Evolutionary conservation across 2,797 vertebrate genomes (phyloP), one percentile per base, ranked within the genome.

Genomic region (Podarcis lilfordi): DNA sequence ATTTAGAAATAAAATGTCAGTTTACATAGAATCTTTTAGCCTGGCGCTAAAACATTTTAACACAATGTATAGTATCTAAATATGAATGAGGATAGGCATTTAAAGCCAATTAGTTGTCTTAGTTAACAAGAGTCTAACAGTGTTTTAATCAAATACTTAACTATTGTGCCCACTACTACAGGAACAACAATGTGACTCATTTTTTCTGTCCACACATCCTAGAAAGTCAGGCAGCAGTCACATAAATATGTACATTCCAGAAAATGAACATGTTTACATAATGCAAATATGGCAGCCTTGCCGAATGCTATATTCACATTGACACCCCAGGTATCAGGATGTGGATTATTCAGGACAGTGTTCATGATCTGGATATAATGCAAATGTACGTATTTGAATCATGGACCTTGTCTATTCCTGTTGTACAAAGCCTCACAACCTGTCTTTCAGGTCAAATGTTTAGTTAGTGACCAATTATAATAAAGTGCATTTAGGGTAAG

Each of bases 1-100:
- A 89, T 91, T 7, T 86, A 90, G 37, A 85, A 89, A 92, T 93
- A 90, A 88, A 81, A 45, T 43, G 64, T 82, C 86, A 69, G 68
- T 92, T 92, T 3, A 81, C 76, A 91, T 87, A 90, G 82, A 82
- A 89, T 64, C 19, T 76, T 32, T 27, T 6, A 32, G 89, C 77
- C 89, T 83, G 80, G 81, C 80, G 80, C 85, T 89, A 66, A 90
- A 93, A 59, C 8, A 80, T 40, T 84, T 85, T 72, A 69, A 85
- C 76, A 3, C 25, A 89, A 50, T 88, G 17, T 66, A 68, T 17
- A 66, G 29, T 82, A 37, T 68, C 29, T 43, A 74, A 75, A 81
- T 50, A 55, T 81, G 59, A 85, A 89, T 35, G 59, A 74, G 45
- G 35, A 66, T 21, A 32, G 55, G 37, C n/a, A 50, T 37, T 71